Evolutionary conservation across 2,797 vertebrate species (phyloP), one percentile per base, ranked within the genome.

Genomic region (Myripristis murdjan): DNA sequence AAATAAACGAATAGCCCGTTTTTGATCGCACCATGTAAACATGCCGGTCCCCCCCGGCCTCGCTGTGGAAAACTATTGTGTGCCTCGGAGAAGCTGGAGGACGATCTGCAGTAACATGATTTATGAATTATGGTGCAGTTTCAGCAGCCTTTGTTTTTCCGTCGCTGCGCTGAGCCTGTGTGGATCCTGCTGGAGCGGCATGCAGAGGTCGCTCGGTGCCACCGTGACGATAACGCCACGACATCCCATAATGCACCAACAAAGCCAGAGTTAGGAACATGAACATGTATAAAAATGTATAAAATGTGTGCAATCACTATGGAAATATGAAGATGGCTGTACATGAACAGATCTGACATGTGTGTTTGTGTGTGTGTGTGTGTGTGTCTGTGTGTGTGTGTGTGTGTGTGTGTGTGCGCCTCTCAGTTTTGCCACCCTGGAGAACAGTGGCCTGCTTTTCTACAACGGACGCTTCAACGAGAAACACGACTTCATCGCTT

Each of bases 391-490:
- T 60, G 22, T 68, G 18, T 18, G 52, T 10, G 10, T 56, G 28
- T 3, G 7, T 62, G 49, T 81, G 8, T 84, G 1, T 75, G 6
- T 81, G 18, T 83, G 28, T 57, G 23, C 31, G 16, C 89, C 63
- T 78, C 88, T 7, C 82, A 99, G 98, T 79, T 99, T 99, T 84
- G 96, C 97, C 43, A 99, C 98, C 0, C 83, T 96, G 86, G 97
- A 97, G 87, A 94, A 84, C 66, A 95, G 91, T 0, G 98, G 98
- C 2, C 96, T 99, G 8, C 95, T 99, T 63, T 96, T 99, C 82
- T 99, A 99, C 89, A 99, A 99, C 0, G 98, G 98, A 41, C 97
- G 98, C 24, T 97, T 99, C 83, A 99, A 99, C 0, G 97, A 99
- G 92, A 97, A 97, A 86, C 98, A 99, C 0, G 97, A 99, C 88